phyloP scores from a whole-genome alignment of 2,888 invertebrate genomes.

The Polymixis flavicincta region DNA sequence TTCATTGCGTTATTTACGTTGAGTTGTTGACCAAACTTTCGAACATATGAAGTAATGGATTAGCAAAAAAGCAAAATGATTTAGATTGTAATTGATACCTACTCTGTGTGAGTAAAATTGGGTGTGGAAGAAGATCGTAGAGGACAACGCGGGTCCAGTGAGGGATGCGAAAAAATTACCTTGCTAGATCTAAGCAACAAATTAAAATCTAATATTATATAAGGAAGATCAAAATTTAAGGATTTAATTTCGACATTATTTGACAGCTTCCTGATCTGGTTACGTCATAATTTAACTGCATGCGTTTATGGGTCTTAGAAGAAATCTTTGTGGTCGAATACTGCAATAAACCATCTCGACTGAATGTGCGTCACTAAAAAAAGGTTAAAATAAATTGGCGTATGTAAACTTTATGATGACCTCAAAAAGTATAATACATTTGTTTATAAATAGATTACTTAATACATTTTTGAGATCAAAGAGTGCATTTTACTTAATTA shows the following conservation, averaged over 20 bases:
- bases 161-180: not conserved
- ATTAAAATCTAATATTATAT: too few relatives aligned
- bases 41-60: too few relatives aligned
- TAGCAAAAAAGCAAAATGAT: too few relatives aligned
- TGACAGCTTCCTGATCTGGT: conserved; percentile 1
- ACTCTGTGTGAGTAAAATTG: too few relatives aligned
- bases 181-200: not conserved
- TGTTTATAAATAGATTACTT: conserved; percentile 16
- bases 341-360: not conserved
- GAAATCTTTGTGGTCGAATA: conserved; percentile 25
- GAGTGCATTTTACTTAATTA: too few relatives aligned
- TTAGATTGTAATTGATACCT: too few relatives aligned
- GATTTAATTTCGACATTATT: not conserved
- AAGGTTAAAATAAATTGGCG: not conserved
- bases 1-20: too few relatives aligned
- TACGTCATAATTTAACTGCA: conserved; percentile 17
- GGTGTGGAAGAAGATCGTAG: too few relatives aligned
- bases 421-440: not conserved
- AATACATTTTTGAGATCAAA: not conserved
- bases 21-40: too few relatives aligned
- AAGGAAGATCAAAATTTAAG: too few relatives aligned
- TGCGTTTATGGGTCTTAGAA: not conserved
- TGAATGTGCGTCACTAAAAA: conserved; percentile 13
- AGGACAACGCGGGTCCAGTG: not conserved
- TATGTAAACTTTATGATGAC: not conserved